Conservation (phyloP, 2,888 invertebrate species). For the Troides helena region DNA sequence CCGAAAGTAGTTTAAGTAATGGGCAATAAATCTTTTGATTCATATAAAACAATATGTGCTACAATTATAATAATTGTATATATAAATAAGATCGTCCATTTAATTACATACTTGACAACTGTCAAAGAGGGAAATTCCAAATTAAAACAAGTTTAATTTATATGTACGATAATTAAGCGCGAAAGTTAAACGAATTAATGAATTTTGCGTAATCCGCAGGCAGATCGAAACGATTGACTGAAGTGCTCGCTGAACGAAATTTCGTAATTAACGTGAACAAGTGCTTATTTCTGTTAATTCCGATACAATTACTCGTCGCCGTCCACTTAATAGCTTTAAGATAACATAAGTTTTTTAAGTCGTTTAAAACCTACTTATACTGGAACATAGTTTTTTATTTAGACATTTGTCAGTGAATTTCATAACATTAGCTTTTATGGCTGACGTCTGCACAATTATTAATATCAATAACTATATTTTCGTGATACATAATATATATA, state of each 20-base stretch:
- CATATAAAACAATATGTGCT: not conserved
- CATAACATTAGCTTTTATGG: no score
- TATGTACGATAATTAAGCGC: slow-evolving; percentile 76
- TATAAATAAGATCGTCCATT: not conserved
- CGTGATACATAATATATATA: no score
- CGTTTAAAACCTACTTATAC: no score
- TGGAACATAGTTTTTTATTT: no score
- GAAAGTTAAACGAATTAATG: slow-evolving; percentile 77
- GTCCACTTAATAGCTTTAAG: slow-evolving; percentile 46
- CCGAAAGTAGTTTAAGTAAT: no score
- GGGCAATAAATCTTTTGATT: not conserved
- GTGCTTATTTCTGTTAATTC: slow-evolving; percentile 55
- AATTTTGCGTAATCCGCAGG: slow-evolving; percentile 60
- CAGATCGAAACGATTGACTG: slow-evolving; percentile 40
- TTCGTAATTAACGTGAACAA: slow-evolving; percentile 69
- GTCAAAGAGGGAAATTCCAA: slow-evolving; percentile 38
- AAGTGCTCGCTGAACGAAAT: slow-evolving; percentile 60
- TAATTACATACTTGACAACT: slow-evolving; percentile 7
- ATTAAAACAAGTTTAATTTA: slow-evolving; percentile 73
- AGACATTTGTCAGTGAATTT: no score
- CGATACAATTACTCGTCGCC: slow-evolving; percentile 53
- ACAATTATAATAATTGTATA: not conserved
- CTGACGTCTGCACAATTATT: no score
- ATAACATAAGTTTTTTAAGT: slow-evolving; percentile 31
- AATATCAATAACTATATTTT: no score